These are phyloP conservation scores for Plutella xylostella DNA, from an alignment of 2,888 invertebrate genomes.

Conservation along the genomic window DNA sequence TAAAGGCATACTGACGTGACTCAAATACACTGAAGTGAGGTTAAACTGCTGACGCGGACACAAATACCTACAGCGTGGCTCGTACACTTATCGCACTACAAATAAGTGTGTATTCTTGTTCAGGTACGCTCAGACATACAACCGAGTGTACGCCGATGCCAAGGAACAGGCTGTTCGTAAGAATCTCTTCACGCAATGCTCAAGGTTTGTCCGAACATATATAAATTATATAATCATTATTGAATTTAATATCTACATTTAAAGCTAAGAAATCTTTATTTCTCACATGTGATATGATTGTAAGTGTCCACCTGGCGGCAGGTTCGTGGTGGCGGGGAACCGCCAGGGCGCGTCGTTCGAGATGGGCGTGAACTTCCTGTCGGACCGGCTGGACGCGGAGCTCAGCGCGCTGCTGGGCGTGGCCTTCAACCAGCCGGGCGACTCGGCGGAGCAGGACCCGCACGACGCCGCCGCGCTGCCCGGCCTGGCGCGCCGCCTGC, in stretches of 20 bases:
- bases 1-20: too few species aligned
- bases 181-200: constrained; percentile 35
- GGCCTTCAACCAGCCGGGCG: constrained; percentile 14
- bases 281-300: too few species aligned
- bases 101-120: background rate
- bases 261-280: too few species aligned
- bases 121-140: constrained; percentile 34
- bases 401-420: constrained; percentile 31
- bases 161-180: constrained; percentile 46
- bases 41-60: too few species aligned
- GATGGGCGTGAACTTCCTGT: constrained; percentile 35
- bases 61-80: background rate
- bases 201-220: too few species aligned
- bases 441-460: constrained; percentile 35
- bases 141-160: constrained; percentile 35
- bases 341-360: constrained; percentile 41
- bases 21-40: too few species aligned
- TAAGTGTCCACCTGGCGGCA: too few species aligned
- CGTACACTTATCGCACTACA: background rate
- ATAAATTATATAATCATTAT: too few species aligned
- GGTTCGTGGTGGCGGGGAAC: constrained; percentile 42
- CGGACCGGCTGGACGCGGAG: constrained; percentile 40
- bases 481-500: constrained; percentile 28
- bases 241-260: too few species aligned
- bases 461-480: constrained; percentile 27